These are phyloP conservation scores for Cromileptes altivelis DNA, from an alignment of 2,113 vertebrate species.

Conservation along the genomic window DNA sequence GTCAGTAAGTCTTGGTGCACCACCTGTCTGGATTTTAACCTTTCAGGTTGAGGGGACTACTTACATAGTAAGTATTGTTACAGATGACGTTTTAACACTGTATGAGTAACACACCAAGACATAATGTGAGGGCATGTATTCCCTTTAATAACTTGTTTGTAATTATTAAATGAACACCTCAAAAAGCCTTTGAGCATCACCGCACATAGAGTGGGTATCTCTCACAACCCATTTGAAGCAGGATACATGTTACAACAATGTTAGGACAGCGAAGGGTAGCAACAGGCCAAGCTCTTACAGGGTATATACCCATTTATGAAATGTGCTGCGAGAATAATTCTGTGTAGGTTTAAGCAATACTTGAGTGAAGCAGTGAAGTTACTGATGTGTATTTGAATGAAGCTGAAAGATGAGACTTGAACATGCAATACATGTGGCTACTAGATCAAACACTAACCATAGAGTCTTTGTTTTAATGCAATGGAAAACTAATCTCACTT, in stretches of 20 bases:
- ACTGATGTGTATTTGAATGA: conserved; percentile 43
- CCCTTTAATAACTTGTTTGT: conserved; percentile 47
- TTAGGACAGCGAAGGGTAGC: conserved; percentile 31
- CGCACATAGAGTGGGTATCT: conserved; percentile 42
- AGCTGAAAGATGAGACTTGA: conserved; percentile 10
- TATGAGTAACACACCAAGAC: conserved; percentile 59
- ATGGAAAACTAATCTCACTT: conserved; percentile 51
- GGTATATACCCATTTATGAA: conserved; percentile 41
- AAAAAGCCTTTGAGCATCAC: conserved; percentile 51
- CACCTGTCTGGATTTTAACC: conserved; percentile 35
- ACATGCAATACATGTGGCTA: conserved; percentile 25
- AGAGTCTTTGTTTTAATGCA: conserved; percentile 32
- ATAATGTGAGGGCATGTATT: conserved; percentile 47
- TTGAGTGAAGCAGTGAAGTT: conserved; percentile 42
- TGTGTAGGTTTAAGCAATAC: conserved; percentile 57
- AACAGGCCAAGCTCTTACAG: conserved; percentile 33
- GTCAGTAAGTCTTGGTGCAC: conserved; percentile 33
- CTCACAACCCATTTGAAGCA: conserved; percentile 14
- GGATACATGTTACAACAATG: conserved; percentile 55
- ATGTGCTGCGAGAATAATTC: conserved; percentile 52
- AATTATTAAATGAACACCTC: conserved; percentile 54
- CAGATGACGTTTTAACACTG: conserved; percentile 70
- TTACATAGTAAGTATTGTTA: conserved; percentile 61
- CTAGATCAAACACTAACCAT: conserved; percentile 61
- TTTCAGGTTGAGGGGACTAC: conserved; percentile 53